Conservation (phyloP, 2,113 vertebrate genomes). For the Telmatochromis brachygnathus region DNA sequence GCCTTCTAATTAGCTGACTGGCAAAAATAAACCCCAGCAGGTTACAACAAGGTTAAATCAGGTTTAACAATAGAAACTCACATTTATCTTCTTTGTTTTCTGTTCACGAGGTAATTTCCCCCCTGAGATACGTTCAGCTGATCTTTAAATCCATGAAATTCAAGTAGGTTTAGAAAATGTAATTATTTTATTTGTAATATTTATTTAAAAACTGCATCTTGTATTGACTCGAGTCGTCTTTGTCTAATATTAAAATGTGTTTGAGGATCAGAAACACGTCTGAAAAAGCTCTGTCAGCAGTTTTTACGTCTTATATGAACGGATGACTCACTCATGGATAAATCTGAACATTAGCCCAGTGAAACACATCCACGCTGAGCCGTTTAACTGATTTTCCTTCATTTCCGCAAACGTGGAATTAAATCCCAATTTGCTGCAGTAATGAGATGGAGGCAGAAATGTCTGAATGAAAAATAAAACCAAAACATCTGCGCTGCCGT, state of each 20-base stretch:
- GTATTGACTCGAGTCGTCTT: fast-evolving
- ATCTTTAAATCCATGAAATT: not conserved
- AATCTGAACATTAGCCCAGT: not conserved
- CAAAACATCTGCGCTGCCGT: not conserved
- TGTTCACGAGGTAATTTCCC: not conserved
- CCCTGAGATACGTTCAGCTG: not conserved
- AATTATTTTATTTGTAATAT: not conserved
- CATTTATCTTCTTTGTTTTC: not conserved
- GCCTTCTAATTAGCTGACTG: not conserved
- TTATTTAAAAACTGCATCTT: not conserved
- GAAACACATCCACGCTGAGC: not conserved
- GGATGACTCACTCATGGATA: not conserved
- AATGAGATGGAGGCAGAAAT: not conserved
- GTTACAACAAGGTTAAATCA: not conserved
- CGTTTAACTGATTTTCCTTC: not conserved
- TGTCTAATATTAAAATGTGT: not conserved
- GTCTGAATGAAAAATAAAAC: not conserved
- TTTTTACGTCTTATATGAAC: fast-evolving
- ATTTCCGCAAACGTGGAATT: not conserved
- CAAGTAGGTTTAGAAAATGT: fast-evolving
- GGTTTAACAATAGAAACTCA: not conserved
- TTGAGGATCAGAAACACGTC: not conserved
- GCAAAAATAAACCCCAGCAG: not conserved
- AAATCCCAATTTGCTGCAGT: not conserved
- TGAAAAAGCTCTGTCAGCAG: not conserved